Base-by-base conservation (phyloP, 2,888 invertebrate species). In the Spodoptera littoralis region DNA sequence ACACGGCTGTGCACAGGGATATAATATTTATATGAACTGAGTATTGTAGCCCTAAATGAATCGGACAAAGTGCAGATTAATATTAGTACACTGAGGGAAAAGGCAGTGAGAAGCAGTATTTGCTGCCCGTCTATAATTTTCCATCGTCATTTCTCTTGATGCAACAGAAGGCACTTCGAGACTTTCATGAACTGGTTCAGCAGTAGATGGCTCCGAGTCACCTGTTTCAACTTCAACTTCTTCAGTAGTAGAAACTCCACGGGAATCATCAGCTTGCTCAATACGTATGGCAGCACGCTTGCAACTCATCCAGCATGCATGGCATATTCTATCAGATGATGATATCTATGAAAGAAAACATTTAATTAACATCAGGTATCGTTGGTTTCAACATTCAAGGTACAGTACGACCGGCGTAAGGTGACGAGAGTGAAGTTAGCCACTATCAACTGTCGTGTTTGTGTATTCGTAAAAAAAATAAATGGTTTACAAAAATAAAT, bases 81-180 rank as follows among this genome's bases (percentile, higher is more conserved):
- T 46, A 47, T 55, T 55, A 47, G 22, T 11, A n/a, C 55, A 55
- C 22, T 55, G 22, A 41, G 55, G 36, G 1, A 55, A 55, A 55
- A 55, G 36, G 41, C 36, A 47, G 24, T 41, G 55, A n/a, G 55
- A 55, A 55, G 46, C 55, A 22, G 57, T 58, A 58, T 58, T 58
- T 44, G 50, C 50, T 58, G 43, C 50, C n/a, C 57, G 44, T 58
- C 50, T 58, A 22, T 50, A 58, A 44, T 50, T 57, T 57, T 44
- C 57, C 11, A 51, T 0, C 22, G 18, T 51, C 0, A 44, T 58
- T 0, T 44, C n/a, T 0, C 52, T 30, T 2, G 44, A 44, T 51
- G 1, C 43, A 58, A 44, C 27, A 53, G 43, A 13, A 44, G 53
- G 44, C 27, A 53, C 53, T 53, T 53, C 53, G 4, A 27, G 43